Base-by-base conservation (phyloP, 1,140 invertebrate genomes). In the Hyles euphorbiae region DNA sequence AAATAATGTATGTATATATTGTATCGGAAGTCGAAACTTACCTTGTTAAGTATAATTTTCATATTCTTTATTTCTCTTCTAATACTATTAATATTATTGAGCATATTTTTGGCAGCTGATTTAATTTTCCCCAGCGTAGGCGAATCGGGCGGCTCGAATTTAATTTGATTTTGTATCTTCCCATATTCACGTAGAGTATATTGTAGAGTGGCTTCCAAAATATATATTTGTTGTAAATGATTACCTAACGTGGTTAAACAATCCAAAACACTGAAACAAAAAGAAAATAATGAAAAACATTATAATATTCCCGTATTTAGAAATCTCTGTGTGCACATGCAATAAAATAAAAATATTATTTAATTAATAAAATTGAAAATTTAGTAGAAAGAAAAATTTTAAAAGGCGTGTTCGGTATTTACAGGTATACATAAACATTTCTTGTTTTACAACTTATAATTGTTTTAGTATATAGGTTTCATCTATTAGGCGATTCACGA, bases 141-240 rank as follows among this genome's bases (percentile, higher is more conserved):
- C 5, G 80, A 78, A 43, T 85, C 82, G 0, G 83, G 80, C 0
- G 82, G 78, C 59, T 88, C 79, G 48, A 68, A 77, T 60, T 84
- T 83, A 0, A 87, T 72, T 72, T 81, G 73, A 48, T 75, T 68
- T 9, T 80, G 73, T 45, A 83, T 65, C 53, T 60, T 79, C 48
- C 63, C 72, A 34, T 78, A 87, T 40, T 81, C 79, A 2, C 83
- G 70, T 40, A 86, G 46, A 6, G 71, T 61, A 43, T 88, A 88
- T 56, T 78, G 74, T 34, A 88, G 52, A 3, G 82, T 81, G 2
- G 77, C 70, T 58, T 88, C 81, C 56, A 86, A 63, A n/a, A 87
- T 77, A 53, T 87, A 87, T 50, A 88, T 50, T 57, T 87, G 86
- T 61, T 84, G 79, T 36, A 88, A 53, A 53, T 87, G 84, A 33